A percentile compares a stretch with the other conserved stretches of the same genome.
Evolutionary conservation across 2,113 vertebrate species (phyloP).

Genomic region (Megaptera novaeangliae): DNA sequence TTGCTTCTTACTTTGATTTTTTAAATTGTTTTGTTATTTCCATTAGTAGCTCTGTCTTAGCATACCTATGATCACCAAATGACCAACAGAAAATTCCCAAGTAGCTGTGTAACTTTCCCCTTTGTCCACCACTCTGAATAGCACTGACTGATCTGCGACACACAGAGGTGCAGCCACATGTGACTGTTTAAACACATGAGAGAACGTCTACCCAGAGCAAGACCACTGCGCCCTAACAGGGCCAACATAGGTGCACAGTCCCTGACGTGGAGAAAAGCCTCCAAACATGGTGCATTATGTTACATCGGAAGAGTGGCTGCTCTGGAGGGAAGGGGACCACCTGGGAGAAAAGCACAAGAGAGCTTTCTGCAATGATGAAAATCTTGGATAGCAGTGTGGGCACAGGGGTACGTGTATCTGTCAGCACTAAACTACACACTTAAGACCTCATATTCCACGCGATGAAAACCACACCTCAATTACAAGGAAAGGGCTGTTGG

Average conservation of each 20-base stretch:
- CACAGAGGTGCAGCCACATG: not conserved
- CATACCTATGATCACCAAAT: not conserved
- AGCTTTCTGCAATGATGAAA: not conserved
- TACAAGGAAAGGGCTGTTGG: not conserved
- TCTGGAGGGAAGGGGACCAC: not conserved
- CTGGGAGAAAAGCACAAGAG: not conserved
- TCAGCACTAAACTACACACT: not conserved
- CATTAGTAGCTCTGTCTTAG: not conserved
- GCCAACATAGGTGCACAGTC: rapidly evolving
- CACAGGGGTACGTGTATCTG: too few species aligned
- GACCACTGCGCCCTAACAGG: not conserved
- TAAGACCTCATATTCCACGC: not conserved
- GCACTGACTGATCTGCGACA: not conserved
- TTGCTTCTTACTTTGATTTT: not conserved
- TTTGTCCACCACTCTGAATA: not conserved
- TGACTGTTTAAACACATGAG: rapidly evolving
- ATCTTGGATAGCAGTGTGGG: not conserved
- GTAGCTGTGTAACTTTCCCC: not conserved
- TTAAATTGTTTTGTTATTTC: not conserved
- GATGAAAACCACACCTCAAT: not conserved
- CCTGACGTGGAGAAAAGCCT: rapidly evolving
- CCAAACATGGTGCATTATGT: rapidly evolving
- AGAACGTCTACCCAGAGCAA: not conserved
- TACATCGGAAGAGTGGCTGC: not conserved
- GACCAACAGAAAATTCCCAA: not conserved